These are phyloP conservation scores for Agelas oroides DNA, from an alignment of 37 sponge, comb jelly and placozoan species.

Conservation along the genomic window DNA sequence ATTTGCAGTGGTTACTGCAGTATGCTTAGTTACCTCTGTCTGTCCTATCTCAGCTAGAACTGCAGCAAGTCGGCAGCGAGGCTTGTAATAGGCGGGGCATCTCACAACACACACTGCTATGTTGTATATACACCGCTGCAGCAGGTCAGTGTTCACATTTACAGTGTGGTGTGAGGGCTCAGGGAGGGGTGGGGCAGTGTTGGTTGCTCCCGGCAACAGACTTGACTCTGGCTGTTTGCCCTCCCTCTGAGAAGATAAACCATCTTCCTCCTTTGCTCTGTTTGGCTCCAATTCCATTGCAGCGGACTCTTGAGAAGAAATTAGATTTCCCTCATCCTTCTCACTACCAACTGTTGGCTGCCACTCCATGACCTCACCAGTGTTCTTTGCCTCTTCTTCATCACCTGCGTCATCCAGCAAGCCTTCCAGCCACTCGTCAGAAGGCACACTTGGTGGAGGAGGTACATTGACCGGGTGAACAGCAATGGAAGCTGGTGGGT, in stretches of 20 bases:
- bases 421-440: too few species aligned
- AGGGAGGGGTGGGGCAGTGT: too few species aligned
- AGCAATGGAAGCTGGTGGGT: not conserved
- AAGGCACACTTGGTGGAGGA: not conserved
- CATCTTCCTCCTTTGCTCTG: too few species aligned
- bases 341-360: not conserved
- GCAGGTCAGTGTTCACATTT: not conserved
- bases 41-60: slow-evolving; percentile 22
- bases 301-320: too few species aligned
- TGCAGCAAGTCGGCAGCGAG: slow-evolving; percentile 56
- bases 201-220: too few species aligned
- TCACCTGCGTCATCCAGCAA: too few species aligned
- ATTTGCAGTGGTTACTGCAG: not conserved
- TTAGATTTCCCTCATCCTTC: too few species aligned
- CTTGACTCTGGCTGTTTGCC: too few species aligned
- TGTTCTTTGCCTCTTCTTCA: not conserved
- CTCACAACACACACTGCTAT: slow-evolving; percentile 58
- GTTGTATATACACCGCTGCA: slow-evolving; percentile 58
- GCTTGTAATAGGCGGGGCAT: slow-evolving; percentile 70
- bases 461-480: not conserved
- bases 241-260: too few species aligned
- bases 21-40: slow-evolving; percentile 45
- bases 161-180: not conserved
- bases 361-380: not conserved
- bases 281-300: too few species aligned